A percentile compares a stretch with the other conserved stretches of the same genome.
Conservation (phyloP, 2,888 invertebrate species). For the Scrobipalpa costella region DNA sequence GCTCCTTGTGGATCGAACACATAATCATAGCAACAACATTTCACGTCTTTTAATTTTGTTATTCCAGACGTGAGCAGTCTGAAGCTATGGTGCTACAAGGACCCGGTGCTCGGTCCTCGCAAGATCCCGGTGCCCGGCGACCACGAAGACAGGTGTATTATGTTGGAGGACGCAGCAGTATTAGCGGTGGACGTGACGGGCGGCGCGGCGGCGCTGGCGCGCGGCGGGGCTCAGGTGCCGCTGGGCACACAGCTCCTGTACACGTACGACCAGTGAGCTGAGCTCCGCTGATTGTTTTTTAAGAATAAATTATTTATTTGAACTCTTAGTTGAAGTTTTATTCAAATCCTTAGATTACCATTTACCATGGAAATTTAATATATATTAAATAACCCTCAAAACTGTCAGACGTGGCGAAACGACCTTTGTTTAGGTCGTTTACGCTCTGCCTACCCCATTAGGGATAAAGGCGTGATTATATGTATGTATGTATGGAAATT, state of each 20-base stretch:
- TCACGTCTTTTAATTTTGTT: neutral
- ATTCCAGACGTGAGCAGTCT: conserved; percentile 81
- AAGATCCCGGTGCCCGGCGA: conserved; percentile 86
- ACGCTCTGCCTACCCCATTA: no score
- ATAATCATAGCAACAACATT: neutral
- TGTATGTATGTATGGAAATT: no score
- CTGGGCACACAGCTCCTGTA: conserved; percentile 80
- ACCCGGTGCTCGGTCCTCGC: conserved; percentile 88
- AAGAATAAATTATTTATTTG: conserved; percentile 44
- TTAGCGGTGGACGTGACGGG: conserved; percentile 73
- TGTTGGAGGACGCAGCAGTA: conserved; percentile 72
- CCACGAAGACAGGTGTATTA: conserved; percentile 82
- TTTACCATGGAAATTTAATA: no score
- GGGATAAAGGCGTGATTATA: no score
- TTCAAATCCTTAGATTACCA: conserved; percentile 4
- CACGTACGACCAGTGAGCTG: conserved; percentile 63
- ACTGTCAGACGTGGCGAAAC: no score
- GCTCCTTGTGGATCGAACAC: no score
- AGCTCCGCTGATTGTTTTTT: conserved; percentile 25
- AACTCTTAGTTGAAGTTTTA: conserved; percentile 28
- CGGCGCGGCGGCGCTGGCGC: conserved; percentile 66
- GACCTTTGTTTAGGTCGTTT: no score
- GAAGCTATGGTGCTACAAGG: conserved; percentile 88
- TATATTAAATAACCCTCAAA: no score
- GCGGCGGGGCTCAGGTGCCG: conserved; percentile 66